These are phyloP conservation scores for Bradysia coprophila DNA, from an alignment of 1,140 invertebrate species.

Conservation along the genomic window DNA sequence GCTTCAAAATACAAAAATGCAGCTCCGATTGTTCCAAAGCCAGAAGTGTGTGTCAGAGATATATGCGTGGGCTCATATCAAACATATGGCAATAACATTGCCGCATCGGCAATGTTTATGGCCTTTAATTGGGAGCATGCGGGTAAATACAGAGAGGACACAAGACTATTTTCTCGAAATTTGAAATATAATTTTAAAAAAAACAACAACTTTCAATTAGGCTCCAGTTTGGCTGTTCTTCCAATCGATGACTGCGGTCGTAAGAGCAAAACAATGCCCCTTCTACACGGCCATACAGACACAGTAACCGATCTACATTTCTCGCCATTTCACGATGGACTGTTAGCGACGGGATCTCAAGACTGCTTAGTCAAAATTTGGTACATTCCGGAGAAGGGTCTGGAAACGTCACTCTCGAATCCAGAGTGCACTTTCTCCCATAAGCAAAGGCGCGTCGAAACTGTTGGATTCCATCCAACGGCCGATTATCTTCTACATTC, in stretches of 20 bases:
- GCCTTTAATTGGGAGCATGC: slow-evolving; percentile 80
- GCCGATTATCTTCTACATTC: slow-evolving; percentile 71
- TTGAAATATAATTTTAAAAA: no score
- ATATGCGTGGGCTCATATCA: slow-evolving; percentile 78
- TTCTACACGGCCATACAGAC: slow-evolving; percentile 68
- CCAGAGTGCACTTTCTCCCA: slow-evolving; percentile 65
- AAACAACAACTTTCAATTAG: no score
- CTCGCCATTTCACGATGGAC: slow-evolving; percentile 83
- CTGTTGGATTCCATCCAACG: slow-evolving; percentile 68
- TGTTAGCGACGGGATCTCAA: slow-evolving; percentile 77
- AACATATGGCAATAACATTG: slow-evolving; percentile 85
- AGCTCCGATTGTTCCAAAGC: slow-evolving; percentile 77
- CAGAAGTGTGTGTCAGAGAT: slow-evolving; percentile 76
- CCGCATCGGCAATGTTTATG: slow-evolving; percentile 80
- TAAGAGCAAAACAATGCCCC: slow-evolving; percentile 66
- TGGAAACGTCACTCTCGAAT: slow-evolving; percentile 59
- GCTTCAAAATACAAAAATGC: slow-evolving; percentile 95
- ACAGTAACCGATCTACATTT: slow-evolving; percentile 91
- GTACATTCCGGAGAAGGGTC: slow-evolving; percentile 61
- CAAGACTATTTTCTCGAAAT: no score
- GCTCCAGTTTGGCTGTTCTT: slow-evolving; percentile 70
- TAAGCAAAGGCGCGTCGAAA: slow-evolving; percentile 64
- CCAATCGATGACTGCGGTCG: slow-evolving; percentile 71
- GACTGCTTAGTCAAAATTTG: slow-evolving; percentile 78
- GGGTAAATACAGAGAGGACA: no score